Percentiles rank a stretch among this genome's conserved stretches.
These are phyloP conservation scores for Cerastis leucographa DNA, from an alignment of 2,888 invertebrate genomes.

Conservation along the genomic window DNA sequence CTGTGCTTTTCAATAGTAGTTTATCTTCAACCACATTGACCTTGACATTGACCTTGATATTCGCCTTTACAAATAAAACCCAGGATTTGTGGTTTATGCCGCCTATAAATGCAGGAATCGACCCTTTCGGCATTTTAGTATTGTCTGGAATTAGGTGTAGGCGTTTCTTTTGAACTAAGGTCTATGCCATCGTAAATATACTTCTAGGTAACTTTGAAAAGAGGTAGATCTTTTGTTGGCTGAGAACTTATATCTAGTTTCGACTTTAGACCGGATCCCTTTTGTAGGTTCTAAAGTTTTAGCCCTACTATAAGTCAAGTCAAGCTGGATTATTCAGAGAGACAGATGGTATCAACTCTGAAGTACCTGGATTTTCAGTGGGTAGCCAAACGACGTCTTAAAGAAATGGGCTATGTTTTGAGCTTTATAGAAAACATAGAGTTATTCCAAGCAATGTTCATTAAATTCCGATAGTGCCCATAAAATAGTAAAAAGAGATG, in stretches of 20 bases:
- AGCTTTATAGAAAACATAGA: background rate
- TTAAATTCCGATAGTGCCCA: background rate
- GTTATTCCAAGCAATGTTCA: background rate
- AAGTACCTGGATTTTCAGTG: conserved; percentile 20
- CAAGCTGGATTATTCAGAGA: conserved; percentile 15
- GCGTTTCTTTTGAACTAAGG: conserved; percentile 21
- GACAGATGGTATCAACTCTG: conserved; percentile 20
- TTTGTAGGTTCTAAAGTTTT: conserved; percentile 27
- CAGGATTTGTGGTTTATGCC: conserved; percentile 29
- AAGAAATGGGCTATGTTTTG: background rate
- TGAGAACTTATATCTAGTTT: conserved; percentile 23
- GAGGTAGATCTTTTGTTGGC: conserved; percentile 25
- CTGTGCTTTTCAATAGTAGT: conserved; percentile 11
- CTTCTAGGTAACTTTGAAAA: conserved; percentile 18
- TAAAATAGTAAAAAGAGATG: conserved; percentile 8
- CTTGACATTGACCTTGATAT: conserved; percentile 21
- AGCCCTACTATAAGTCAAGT: conserved; percentile 16
- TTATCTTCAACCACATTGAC: conserved; percentile 36
- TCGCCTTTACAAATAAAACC: conserved; percentile 31
- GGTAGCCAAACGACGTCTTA: background rate
- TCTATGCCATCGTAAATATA: conserved; percentile 29
- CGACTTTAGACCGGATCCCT: conserved; percentile 11
- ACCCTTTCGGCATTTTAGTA: conserved; percentile 41
- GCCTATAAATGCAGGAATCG: conserved; percentile 28
- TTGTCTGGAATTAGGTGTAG: conserved; percentile 27